These are phyloP conservation scores for Anadara kagoshimensis DNA, from an alignment of 1,140 invertebrate genomes.

Conservation along the genomic window DNA sequence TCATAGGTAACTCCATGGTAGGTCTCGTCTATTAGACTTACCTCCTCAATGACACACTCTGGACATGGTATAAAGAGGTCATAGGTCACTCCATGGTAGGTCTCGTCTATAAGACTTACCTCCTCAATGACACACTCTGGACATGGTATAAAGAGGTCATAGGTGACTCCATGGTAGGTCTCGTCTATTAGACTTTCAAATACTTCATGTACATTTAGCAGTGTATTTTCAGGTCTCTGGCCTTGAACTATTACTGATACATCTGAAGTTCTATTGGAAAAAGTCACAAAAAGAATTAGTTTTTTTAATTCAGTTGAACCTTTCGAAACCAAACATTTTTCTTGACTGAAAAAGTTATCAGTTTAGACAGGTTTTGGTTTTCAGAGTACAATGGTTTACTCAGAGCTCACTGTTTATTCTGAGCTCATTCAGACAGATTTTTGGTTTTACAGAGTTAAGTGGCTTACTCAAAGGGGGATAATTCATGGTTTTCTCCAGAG, in stretches of 20 bases:
- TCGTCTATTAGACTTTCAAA: slow-evolving; percentile 68
- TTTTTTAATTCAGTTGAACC: too few species aligned
- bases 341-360: slow-evolving; percentile 47
- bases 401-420: too few species aligned
- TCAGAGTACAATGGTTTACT: too few species aligned
- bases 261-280: too few species aligned
- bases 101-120: slow-evolving; percentile 52
- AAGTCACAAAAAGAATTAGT: too few species aligned
- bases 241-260: slow-evolving; percentile 66
- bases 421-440: too few species aligned
- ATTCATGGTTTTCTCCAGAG: too few species aligned
- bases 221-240: slow-evolving; percentile 67
- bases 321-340: too few species aligned
- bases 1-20: slow-evolving; percentile 71
- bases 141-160: slow-evolving; percentile 70
- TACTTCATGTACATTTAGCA: slow-evolving; percentile 71
- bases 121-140: slow-evolving; percentile 64
- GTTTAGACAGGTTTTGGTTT: too few species aligned
- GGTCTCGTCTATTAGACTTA: slow-evolving; percentile 65
- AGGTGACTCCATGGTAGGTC: slow-evolving; percentile 68
- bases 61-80: slow-evolving; percentile 70
- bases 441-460: too few species aligned
- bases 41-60: slow-evolving; percentile 63
- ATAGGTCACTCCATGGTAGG: slow-evolving; percentile 68
- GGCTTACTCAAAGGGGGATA: too few species aligned